These are phyloP conservation scores for Cheilinus undulatus DNA, from an alignment of 2,113 vertebrate species.

Conservation along the genomic window DNA sequence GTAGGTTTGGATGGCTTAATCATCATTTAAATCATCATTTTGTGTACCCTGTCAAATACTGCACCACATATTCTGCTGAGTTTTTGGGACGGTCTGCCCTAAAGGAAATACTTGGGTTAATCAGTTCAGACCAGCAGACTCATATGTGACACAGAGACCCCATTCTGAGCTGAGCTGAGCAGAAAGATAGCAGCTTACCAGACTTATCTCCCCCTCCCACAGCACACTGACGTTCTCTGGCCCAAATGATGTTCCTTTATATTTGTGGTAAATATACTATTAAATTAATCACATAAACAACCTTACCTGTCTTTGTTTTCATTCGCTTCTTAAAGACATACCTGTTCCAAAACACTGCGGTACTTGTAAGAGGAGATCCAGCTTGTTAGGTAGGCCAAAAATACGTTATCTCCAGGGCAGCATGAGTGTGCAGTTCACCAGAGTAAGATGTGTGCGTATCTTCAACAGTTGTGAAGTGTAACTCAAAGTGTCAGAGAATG, in stretches of 20 bases:
- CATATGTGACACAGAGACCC: constrained; percentile 49
- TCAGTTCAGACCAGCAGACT: constrained; percentile 39
- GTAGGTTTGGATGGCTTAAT: too few relatives aligned
- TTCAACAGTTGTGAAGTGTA: constrained; percentile 42
- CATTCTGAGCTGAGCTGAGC: constrained; percentile 58
- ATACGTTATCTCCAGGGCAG: constrained; percentile 77
- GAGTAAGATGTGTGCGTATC: constrained; percentile 17
- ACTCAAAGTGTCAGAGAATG: constrained; percentile 67
- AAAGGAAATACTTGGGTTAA: constrained; percentile 4
- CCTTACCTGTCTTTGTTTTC: background rate
- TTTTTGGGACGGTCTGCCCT: background rate
- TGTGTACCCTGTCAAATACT: too few relatives aligned
- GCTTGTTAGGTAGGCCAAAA: constrained; percentile 58
- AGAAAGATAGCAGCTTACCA: constrained; percentile 71
- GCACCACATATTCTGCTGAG: too few relatives aligned
- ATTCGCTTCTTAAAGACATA: background rate
- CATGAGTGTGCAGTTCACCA: constrained; percentile 54
- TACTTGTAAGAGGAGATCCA: constrained; percentile 7
- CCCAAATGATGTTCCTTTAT: background rate
- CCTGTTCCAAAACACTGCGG: background rate
- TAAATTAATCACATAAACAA: too few relatives aligned
- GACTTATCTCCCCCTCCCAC: constrained; percentile 76
- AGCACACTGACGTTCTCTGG: background rate
- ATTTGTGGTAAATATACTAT: too few relatives aligned
- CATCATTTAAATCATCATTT: too few relatives aligned